Conservation (phyloP, 2,888 invertebrate species). For the Calameuta filiformis region DNA sequence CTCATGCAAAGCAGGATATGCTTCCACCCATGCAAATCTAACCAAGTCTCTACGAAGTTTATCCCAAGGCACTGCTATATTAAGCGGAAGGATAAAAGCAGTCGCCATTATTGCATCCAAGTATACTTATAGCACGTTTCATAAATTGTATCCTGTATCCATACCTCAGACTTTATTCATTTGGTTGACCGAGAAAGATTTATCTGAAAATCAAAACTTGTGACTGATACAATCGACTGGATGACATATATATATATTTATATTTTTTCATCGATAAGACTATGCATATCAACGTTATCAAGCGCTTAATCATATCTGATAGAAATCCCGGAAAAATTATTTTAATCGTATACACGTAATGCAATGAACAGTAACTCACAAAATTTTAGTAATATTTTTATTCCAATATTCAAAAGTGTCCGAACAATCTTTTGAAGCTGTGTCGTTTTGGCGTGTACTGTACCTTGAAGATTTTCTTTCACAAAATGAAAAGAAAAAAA, state of each 20-base stretch:
- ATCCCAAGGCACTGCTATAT: not conserved
- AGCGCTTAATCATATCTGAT: not conserved
- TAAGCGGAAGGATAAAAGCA: not conserved
- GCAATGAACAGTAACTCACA: not conserved
- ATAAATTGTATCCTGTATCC: not conserved
- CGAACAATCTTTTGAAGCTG: not conserved
- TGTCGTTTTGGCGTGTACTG: not conserved
- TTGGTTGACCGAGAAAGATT: not conserved
- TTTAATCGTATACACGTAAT: too few relatives aligned
- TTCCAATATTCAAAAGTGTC: not conserved
- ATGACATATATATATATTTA: not conserved
- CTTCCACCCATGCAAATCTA: not conserved
- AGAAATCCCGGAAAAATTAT: not conserved
- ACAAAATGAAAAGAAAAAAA: not conserved
- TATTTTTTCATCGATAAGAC: not conserved
- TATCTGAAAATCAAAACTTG: not conserved
- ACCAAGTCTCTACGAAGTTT: not conserved
- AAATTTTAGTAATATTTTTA: not conserved
- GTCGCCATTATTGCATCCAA: not conserved
- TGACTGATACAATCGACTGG: not conserved
- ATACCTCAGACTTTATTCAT: not conserved
- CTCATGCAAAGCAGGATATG: constrained; percentile 9
- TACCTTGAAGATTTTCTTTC: not conserved
- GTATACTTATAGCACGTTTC: not conserved
- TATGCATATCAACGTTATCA: not conserved